Conservation (phyloP, 2,888 invertebrate genomes). For the Erebia ligea region DNA sequence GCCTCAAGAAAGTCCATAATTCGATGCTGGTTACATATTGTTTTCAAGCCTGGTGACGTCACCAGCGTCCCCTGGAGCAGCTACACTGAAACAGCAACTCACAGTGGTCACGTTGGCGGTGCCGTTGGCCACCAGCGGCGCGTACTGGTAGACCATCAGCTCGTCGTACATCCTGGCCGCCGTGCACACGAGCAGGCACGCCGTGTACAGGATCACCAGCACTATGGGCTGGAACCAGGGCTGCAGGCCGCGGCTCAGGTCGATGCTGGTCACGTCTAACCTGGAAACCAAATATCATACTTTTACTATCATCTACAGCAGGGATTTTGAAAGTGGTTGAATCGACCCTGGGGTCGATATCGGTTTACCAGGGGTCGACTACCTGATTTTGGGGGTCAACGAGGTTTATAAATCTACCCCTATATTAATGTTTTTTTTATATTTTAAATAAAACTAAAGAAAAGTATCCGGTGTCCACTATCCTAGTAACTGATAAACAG, state of each 20-base stretch:
- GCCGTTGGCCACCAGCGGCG: conserved; percentile 58
- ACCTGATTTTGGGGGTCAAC: too few relatives aligned
- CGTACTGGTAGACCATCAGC: conserved; percentile 76
- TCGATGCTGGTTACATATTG: too few relatives aligned
- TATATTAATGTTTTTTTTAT: too few relatives aligned
- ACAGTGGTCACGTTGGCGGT: conserved; percentile 68
- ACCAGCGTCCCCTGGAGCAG: too few relatives aligned
- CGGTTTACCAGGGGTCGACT: too few relatives aligned
- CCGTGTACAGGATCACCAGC: conserved; percentile 70
- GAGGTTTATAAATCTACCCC: too few relatives aligned
- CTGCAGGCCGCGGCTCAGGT: conserved; percentile 65
- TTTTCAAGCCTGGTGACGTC: too few relatives aligned
- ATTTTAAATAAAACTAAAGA: too few relatives aligned
- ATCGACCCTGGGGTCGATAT: too few relatives aligned
- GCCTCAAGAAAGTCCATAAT: too few relatives aligned
- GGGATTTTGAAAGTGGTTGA: too few relatives aligned
- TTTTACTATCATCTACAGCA: background rate
- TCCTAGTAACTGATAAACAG: conserved; percentile 68
- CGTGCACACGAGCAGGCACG: conserved; percentile 71
- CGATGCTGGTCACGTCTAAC: conserved; percentile 69
- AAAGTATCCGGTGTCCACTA: too few relatives aligned
- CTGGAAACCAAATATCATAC: conserved; percentile 49
- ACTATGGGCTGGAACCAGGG: conserved; percentile 77
- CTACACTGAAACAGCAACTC: conserved; percentile 44
- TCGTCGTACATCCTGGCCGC: conserved; percentile 77